Evolutionary conservation across 2,888 invertebrate genomes (phyloP).

Genomic region (Sinopyrophorus schimmeli): DNA sequence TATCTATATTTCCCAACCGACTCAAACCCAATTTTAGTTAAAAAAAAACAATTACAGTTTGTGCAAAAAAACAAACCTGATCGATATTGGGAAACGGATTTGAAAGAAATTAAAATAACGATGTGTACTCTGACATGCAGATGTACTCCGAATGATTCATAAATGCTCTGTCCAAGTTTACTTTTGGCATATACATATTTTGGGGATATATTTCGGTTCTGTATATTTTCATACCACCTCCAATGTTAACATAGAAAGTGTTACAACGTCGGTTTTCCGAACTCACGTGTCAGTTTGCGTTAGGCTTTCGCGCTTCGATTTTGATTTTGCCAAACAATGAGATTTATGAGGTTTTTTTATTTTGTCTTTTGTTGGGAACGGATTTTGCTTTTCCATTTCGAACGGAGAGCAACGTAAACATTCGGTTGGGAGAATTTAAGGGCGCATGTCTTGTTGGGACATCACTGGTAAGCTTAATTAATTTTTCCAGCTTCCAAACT

Average conservation of each 20-base stretch:
- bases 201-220: slow-evolving; percentile 32
- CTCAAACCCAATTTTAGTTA: too few relatives aligned
- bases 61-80: too few relatives aligned
- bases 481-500: too few relatives aligned
- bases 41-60: too few relatives aligned
- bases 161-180: slow-evolving; percentile 8
- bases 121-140: background rate
- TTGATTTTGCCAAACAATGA: background rate
- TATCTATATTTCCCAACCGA: too few relatives aligned
- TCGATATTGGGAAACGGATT: too few relatives aligned
- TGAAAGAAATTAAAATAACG: too few relatives aligned
- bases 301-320: background rate
- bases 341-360: background rate
- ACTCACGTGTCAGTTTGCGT: slow-evolving; percentile 2
- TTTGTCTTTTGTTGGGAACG: background rate
- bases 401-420: too few relatives aligned
- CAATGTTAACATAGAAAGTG: slow-evolving; percentile 24
- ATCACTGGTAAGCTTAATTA: too few relatives aligned
- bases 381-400: too few relatives aligned
- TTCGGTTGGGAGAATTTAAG: too few relatives aligned
- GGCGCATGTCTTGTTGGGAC: too few relatives aligned
- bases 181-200: slow-evolving; percentile 12
- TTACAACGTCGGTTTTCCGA: slow-evolving; percentile 1
- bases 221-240: slow-evolving; percentile 32
- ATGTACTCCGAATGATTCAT: background rate